phyloP scores from a whole-genome alignment of 2,113 vertebrate genomes.

The Oenanthe oenanthe region DNA sequence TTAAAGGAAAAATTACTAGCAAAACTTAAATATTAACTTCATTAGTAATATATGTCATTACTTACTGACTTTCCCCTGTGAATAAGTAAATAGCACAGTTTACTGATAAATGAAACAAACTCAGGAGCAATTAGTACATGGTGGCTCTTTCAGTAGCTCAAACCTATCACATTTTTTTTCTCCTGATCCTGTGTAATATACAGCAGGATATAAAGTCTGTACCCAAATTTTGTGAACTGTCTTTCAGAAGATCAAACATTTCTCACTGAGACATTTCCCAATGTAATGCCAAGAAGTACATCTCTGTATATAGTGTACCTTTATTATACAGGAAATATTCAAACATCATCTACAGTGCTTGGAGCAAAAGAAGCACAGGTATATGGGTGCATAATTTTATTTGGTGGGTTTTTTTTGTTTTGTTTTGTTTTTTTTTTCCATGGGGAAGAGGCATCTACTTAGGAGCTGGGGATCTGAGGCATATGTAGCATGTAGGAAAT shows the following conservation, averaged over 20 bases:
- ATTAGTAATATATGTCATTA: not conserved
- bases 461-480: not conserved
- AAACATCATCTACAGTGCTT: not conserved
- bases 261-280: slow-evolving; percentile 1
- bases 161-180: not conserved
- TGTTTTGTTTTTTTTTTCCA: not conserved
- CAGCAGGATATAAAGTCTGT: not conserved
- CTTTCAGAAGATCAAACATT: slow-evolving; percentile 30
- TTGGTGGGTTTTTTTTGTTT: not conserved
- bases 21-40: not conserved
- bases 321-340: slow-evolving; percentile 36
- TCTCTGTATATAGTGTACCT: not conserved
- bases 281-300: not conserved
- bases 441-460: not conserved
- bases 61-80: not conserved
- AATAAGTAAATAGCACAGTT: not conserved
- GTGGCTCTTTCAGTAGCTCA: not conserved
- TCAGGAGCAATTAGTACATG: not conserved
- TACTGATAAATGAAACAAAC: not conserved
- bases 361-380: not conserved
- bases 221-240: not conserved
- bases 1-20: not conserved
- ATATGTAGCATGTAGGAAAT: not conserved
- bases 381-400: not conserved
- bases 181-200: not conserved